A percentile compares a stretch with the other conserved stretches of the same genome.
Evolutionary conservation across 2,797 vertebrate species (phyloP).

Genomic region (Onychomys torridus): DNA sequence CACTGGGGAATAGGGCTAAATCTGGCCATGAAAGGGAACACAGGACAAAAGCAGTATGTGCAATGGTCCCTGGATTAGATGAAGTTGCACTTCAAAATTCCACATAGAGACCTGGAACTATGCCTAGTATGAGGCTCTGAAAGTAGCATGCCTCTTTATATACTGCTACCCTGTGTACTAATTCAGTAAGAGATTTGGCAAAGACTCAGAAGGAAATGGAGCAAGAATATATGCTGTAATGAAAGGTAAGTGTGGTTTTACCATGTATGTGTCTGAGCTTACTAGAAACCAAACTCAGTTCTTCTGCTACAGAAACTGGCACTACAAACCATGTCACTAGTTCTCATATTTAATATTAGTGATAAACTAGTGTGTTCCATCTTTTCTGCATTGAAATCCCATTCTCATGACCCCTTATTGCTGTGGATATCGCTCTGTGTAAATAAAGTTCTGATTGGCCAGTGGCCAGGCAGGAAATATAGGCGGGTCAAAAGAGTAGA

Average conservation of each 20-base stretch:
- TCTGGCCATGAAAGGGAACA: not conserved
- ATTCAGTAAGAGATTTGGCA: no score
- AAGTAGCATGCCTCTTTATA: not conserved
- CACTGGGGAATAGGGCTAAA: not conserved
- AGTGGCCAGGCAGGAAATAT: no score
- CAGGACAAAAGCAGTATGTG: not conserved
- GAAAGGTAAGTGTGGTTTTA: not conserved
- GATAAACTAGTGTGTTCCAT: not conserved
- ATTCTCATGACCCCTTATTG: not conserved
- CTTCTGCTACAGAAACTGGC: not conserved
- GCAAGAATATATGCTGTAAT: not conserved
- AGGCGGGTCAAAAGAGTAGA: no score
- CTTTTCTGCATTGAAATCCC: not conserved
- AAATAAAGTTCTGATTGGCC: no score
- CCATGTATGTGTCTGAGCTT: not conserved
- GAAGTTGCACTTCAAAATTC: no score
- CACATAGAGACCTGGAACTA: not conserved
- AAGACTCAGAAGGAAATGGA: not conserved
- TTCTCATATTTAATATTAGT: not conserved
- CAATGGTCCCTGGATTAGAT: not conserved
- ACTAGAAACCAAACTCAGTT: not conserved
- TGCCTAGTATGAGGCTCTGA: not conserved
- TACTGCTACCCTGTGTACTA: not conserved
- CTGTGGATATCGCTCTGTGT: no score
- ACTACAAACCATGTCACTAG: not conserved